These are phyloP conservation scores for Novumbra hubbsi DNA, from an alignment of 2,797 vertebrate species.

Conservation along the genomic window DNA sequence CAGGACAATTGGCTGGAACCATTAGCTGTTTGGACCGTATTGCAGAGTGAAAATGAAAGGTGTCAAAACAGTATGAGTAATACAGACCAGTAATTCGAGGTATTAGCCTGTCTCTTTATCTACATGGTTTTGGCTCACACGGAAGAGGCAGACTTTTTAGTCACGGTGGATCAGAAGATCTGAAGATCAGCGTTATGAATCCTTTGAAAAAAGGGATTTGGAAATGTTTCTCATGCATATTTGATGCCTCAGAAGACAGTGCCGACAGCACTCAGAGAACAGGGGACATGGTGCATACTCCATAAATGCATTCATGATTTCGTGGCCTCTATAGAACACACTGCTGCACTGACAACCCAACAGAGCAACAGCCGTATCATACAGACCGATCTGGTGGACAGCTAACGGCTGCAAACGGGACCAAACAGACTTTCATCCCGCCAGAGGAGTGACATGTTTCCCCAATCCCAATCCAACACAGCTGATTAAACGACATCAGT, in stretches of 20 bases:
- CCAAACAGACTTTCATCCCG: neutral
- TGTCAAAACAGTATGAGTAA: no score
- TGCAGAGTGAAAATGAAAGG: no score
- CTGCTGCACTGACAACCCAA: neutral
- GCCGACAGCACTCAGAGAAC: conserved; percentile 4
- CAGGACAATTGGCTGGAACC: no score
- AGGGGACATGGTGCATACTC: conserved; percentile 13
- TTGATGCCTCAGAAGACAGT: conserved; percentile 4
- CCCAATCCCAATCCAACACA: neutral
- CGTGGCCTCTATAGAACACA: neutral
- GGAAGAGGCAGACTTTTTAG: neutral
- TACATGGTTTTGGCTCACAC: neutral
- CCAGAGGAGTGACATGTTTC: neutral
- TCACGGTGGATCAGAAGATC: neutral
- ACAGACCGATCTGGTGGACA: neutral
- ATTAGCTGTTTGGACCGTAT: no score
- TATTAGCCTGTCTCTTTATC: no score
- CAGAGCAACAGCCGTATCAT: neutral
- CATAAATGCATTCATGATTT: conserved; percentile 6
- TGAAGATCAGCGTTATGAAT: neutral
- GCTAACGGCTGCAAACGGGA: neutral
- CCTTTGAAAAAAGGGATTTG: neutral
- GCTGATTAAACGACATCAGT: no score
- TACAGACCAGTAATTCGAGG: no score
- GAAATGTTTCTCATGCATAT: conserved; percentile 9